phyloP scores from a whole-genome alignment of 2,888 invertebrate genomes.

The Heliconius ismenius region DNA sequence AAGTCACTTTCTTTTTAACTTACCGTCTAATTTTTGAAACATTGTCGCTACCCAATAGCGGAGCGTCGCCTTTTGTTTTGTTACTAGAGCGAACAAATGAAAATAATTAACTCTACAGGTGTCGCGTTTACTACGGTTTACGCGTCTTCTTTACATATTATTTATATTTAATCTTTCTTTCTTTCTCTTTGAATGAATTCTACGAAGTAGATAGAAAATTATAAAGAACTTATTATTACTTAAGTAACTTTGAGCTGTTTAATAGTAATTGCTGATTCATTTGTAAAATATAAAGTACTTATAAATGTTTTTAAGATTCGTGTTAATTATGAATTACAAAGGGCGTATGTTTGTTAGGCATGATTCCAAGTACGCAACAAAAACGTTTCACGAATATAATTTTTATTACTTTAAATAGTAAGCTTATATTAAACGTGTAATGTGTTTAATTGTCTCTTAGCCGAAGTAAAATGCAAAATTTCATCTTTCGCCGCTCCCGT shows the following conservation, averaged over 20 bases:
- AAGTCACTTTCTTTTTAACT: background rate
- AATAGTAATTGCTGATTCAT: too few species aligned
- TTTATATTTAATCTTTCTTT: too few species aligned
- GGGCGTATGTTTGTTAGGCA: background rate
- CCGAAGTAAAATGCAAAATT: too few species aligned
- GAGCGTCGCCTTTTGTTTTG: background rate
- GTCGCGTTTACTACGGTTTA: too few species aligned
- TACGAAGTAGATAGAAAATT: too few species aligned
- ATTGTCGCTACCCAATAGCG: too few species aligned
- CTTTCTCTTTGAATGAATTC: too few species aligned
- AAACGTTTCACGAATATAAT: background rate
- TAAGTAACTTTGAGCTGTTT: too few species aligned
- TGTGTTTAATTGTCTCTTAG: background rate
- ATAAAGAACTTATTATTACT: too few species aligned
- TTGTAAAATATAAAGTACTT: background rate
- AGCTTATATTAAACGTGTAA: background rate
- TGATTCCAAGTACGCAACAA: conserved; percentile 6
- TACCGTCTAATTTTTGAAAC: too few species aligned
- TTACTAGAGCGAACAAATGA: background rate
- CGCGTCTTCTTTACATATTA: too few species aligned
- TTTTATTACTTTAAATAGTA: background rate
- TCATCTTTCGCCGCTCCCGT: too few species aligned
- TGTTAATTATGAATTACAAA: background rate
- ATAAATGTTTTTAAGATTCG: conserved; percentile 3
- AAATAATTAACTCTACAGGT: background rate